Conservation (phyloP, 2,888 invertebrate species). For the Dione juno region DNA sequence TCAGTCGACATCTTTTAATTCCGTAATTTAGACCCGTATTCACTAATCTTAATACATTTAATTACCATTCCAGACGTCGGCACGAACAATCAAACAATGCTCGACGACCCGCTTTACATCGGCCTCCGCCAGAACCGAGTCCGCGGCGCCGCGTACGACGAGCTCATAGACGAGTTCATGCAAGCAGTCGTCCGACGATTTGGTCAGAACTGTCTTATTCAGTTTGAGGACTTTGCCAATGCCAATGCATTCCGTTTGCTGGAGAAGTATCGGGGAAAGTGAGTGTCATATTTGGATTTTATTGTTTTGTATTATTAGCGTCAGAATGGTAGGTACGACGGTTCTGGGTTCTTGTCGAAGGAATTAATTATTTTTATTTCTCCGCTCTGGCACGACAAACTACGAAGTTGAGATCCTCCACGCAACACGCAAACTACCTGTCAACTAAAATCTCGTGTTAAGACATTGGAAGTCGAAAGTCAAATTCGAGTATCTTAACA, state of each 20-base stretch:
- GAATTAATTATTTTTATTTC: too few species aligned
- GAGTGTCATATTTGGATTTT: constrained; percentile 66
- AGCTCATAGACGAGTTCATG: constrained; percentile 99
- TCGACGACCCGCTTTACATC: constrained; percentile 97
- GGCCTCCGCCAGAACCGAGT: constrained; percentile 94
- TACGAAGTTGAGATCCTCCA: too few species aligned
- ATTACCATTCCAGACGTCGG: constrained; percentile 87
- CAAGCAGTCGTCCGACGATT: constrained; percentile 91
- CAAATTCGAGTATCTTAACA: too few species aligned
- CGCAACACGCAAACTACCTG: too few species aligned
- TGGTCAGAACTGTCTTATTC: constrained; percentile 93
- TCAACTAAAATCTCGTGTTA: too few species aligned
- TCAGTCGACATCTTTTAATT: too few species aligned
- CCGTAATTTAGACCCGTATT: too few species aligned
- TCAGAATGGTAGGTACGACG: too few species aligned
- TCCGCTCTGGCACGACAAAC: too few species aligned
- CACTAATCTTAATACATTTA: neutral
- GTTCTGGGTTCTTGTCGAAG: too few species aligned
- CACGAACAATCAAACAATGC: constrained; percentile 92
- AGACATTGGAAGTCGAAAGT: too few species aligned
- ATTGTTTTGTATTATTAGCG: too few species aligned
- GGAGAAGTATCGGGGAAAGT: constrained; percentile 91
- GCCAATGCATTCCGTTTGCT: constrained; percentile 97
- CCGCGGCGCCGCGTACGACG: constrained; percentile 93
- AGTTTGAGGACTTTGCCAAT: constrained; percentile 99